Evolutionary conservation across 2,888 invertebrate species (phyloP).

Genomic region (Tipula lateralis): DNA sequence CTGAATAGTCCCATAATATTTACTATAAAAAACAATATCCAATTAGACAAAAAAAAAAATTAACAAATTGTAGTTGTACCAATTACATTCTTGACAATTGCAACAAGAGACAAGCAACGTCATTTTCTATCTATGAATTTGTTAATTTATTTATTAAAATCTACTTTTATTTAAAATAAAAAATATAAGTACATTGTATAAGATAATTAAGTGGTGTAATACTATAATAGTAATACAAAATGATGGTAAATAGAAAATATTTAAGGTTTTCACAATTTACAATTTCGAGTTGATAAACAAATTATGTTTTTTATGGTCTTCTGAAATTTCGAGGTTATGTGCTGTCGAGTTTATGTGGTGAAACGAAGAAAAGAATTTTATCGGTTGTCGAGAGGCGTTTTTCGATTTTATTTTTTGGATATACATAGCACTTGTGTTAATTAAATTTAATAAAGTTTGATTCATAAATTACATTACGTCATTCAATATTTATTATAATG

Average conservation of each 20-base stretch:
- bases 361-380: not conserved
- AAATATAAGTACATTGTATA: not conserved
- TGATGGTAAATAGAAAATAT: not conserved
- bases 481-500: not conserved
- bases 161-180: not conserved
- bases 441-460: not conserved
- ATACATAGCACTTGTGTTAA: not conserved
- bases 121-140: constrained; percentile 5
- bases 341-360: not conserved
- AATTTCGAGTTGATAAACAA: not conserved
- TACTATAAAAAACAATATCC: not conserved
- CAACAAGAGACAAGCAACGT: not conserved
- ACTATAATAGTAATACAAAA: not conserved
- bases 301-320: not conserved
- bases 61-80: not conserved
- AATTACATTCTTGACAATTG: not conserved
- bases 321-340: not conserved
- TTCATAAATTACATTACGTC: not conserved
- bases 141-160: not conserved
- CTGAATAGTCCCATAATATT: not conserved
- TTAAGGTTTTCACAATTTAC: not conserved
- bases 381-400: not conserved
- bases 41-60: not conserved
- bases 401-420: not conserved
- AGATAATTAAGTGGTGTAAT: not conserved